A percentile compares a stretch with the other conserved stretches of the same genome.
These are phyloP conservation scores for Cranoglanis bouderius DNA, from an alignment of 2,113 vertebrate species.

Conservation along the genomic window DNA sequence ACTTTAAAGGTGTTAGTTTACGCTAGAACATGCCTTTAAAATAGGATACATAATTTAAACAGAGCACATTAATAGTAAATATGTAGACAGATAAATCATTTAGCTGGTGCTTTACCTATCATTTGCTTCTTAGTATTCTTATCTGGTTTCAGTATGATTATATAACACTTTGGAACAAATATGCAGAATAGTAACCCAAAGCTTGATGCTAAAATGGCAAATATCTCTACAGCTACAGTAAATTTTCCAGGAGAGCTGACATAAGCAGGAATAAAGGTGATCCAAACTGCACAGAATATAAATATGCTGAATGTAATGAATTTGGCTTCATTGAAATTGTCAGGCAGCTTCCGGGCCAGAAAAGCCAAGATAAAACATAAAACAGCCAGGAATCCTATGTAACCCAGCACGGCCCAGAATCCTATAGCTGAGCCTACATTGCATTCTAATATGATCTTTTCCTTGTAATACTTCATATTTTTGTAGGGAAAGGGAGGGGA, in stretches of 20 bases:
- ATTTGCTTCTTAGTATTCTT: slow-evolving; percentile 38
- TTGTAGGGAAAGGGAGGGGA: slow-evolving; percentile 45
- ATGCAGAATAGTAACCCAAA: slow-evolving; percentile 49
- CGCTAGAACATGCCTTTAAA: neutral
- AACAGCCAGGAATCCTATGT: neutral
- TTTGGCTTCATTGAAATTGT: slow-evolving; percentile 25
- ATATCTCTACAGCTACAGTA: slow-evolving; percentile 70
- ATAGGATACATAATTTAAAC: neutral
- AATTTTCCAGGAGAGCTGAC: slow-evolving; percentile 72
- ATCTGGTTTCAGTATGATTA: slow-evolving; percentile 47
- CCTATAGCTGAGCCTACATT: neutral
- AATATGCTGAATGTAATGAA: slow-evolving; percentile 14
- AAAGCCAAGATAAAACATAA: slow-evolving; percentile 10
- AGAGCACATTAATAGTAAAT: too few relatives aligned
- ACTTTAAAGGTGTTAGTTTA: neutral
- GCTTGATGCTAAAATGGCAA: slow-evolving; percentile 59
- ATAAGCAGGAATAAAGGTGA: slow-evolving; percentile 69
- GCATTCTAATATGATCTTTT: slow-evolving; percentile 46
- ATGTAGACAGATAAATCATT: neutral
- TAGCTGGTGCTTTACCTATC: slow-evolving; percentile 18
- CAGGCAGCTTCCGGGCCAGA: slow-evolving; percentile 15
- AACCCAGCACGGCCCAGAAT: neutral
- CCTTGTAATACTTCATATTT: slow-evolving; percentile 37
- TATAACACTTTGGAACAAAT: slow-evolving; percentile 52
- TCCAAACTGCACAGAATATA: slow-evolving; percentile 53